Evolutionary conservation across 2,888 invertebrate genomes (phyloP), one percentile per base, ranked within the genome.

Genomic region (Caenorhabditis drosophilae): DNA sequence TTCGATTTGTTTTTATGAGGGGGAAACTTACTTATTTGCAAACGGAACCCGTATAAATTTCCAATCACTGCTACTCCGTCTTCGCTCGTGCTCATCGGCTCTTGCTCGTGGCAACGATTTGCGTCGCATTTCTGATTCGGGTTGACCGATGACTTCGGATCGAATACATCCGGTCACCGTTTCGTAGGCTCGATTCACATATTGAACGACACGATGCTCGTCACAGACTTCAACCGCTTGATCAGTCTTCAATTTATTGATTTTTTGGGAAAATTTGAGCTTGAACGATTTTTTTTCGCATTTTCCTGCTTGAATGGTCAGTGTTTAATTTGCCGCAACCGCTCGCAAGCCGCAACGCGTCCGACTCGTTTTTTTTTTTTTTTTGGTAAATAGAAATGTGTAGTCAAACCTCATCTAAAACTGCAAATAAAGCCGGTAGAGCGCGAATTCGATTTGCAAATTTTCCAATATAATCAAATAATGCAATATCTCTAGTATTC

Each of bases 151-250:
- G 15, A 76, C 76, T 59, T 86, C 86, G n/a, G 83, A 82, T 45
- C 83, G 78, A 11, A 77, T 77, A 73, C 83, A 85, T 7, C 86
- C 86, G 27, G 85, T 85, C 52, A 84, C 60, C 25, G 82, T 73
- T 75, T 86, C 86, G 75, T 84, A 85, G 4, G 85, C 85, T 12
- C 84, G 82, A 69, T 86, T 86, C 50, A 86, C 86, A 79, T 84
- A 86, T 84, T 86, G 83, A 70, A 84, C 79, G 12, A 80, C 62
- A 49, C 78, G 74, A 23, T 67, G 55, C 47, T 82, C 81, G 66
- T 82, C 82, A 67, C 79, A 81, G 53, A 82, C 81, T 63, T 82
- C 79, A 40, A 82, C 72, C 18, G 82, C 82, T 63, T 82, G 82
- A 44, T 82, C 80, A 12, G 81, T 75, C 76, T 76, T 61, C 16